Evolutionary conservation across 2,888 invertebrate species (phyloP).

Genomic region (Polyommatus iphigenia): DNA sequence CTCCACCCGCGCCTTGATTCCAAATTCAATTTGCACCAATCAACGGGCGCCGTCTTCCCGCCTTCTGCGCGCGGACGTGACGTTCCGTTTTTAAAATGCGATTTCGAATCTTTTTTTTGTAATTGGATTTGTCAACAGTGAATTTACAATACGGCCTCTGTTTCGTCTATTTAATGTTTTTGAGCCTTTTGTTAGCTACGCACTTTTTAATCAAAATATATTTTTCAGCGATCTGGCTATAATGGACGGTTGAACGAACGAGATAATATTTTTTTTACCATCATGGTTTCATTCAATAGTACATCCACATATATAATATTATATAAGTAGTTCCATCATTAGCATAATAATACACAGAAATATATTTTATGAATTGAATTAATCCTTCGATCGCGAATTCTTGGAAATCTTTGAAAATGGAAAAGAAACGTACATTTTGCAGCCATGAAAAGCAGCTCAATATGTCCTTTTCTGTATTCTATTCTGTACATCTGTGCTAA

Average conservation of each 20-base stretch:
- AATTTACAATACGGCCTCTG: conserved; percentile 14
- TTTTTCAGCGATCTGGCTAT: conserved; percentile 1
- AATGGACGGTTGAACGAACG: neutral
- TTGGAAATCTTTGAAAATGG: too few species aligned
- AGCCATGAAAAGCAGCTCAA: too few species aligned
- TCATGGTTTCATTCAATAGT: too few species aligned
- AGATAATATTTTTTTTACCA: too few species aligned
- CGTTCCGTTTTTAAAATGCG: conserved; percentile 46
- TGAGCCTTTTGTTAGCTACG: conserved; percentile 9
- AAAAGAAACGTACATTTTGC: too few species aligned
- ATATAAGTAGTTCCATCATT: too few species aligned
- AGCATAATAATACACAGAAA: too few species aligned
- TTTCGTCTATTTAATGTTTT: conserved; percentile 12
- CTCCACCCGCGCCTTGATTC: conserved; percentile 53
- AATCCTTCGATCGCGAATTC: too few species aligned
- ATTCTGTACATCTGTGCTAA: too few species aligned
- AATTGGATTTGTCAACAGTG: conserved; percentile 33
- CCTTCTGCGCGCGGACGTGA: conserved; percentile 73
- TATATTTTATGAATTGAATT: too few species aligned
- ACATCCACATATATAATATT: too few species aligned
- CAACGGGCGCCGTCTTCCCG: conserved; percentile 78
- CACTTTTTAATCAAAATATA: neutral
- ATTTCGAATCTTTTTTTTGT: conserved; percentile 39
- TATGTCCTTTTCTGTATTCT: too few species aligned
- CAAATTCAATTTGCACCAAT: conserved; percentile 81